phyloP scores from a whole-genome alignment of 2,797 vertebrate species.

The Heteromormyrus szaboi region DNA sequence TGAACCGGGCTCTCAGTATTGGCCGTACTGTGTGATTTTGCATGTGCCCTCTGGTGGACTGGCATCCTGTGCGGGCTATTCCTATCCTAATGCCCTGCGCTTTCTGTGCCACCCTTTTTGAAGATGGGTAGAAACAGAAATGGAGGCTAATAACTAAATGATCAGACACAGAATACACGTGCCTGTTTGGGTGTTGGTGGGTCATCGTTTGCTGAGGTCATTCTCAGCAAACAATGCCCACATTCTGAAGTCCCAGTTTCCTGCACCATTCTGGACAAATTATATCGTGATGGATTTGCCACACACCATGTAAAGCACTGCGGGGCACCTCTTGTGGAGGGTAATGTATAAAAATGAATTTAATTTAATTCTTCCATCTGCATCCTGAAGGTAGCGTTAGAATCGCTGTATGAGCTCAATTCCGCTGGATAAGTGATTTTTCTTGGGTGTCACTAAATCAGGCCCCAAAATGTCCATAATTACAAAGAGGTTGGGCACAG shows the following conservation, averaged over 20 bases:
- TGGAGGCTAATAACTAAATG: background rate
- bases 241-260: background rate
- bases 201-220: background rate
- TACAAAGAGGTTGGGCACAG: background rate
- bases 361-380: background rate
- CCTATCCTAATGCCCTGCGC: background rate
- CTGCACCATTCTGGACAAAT: background rate
- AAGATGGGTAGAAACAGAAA: background rate
- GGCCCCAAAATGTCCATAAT: background rate
- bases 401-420: background rate
- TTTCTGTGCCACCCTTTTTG: background rate
- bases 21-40: background rate
- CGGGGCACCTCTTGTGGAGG: background rate
- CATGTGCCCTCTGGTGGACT: background rate
- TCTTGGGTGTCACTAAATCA: background rate
- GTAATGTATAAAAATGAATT: background rate
- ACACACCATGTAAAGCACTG: background rate
- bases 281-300: background rate
- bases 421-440: background rate
- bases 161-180: background rate
- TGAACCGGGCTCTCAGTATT: background rate
- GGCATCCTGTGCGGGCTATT: background rate
- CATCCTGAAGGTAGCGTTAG: background rate
- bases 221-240: background rate
- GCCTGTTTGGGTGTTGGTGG: background rate